Evolutionary conservation across 2,113 vertebrate genomes (phyloP), one percentile per base, ranked within the genome.

Genomic region (Fregetta grallaria): DNA sequence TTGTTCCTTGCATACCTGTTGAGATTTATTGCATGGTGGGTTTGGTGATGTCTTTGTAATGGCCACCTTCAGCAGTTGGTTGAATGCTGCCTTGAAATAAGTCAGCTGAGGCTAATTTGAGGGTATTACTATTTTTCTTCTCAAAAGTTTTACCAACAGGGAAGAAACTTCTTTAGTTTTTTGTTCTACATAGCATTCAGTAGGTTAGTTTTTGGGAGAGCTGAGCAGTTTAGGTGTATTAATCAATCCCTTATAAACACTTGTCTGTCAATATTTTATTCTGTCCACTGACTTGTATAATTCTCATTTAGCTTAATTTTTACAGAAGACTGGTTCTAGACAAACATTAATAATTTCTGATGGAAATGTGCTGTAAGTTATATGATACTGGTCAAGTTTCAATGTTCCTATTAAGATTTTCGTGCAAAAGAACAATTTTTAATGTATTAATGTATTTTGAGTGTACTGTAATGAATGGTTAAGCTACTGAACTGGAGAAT

Each of bases 291-390:
- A 22, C 36, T 88, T 56, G 4, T 49, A 26, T 79, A 42, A 32
- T 84, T 56, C 29, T 74, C 32, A 52, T 36, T 63, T 63, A 88
- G 84, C 80, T 73, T 96, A 79, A 94, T 93, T 97, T 95, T 94
- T 89, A 79, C 56, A 86, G 77, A 95, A 94, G 87, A 70, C 52
- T 62, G 73, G 95, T 95, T 96, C 71, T 92, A 94, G 90, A 44
- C 70, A 86, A 90, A 86, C 68, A 82, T 81, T 90, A 91, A 83
- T 49, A 79, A 85, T 91, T 89, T 85, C 86, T 94, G 73, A 40
- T 92, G 80, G 45, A 94, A 90, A 77, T 88, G 61, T 44, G 5
- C 12, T 81, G 13, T 87, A 83, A 96, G 79, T 86, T 95, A 78
- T 49, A 42, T 38, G 26, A 85, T 90, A 61, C 70, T 93, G 77